These are phyloP conservation scores for Vombatus ursinus DNA, from an alignment of 2,113 vertebrate genomes.

Conservation along the genomic window DNA sequence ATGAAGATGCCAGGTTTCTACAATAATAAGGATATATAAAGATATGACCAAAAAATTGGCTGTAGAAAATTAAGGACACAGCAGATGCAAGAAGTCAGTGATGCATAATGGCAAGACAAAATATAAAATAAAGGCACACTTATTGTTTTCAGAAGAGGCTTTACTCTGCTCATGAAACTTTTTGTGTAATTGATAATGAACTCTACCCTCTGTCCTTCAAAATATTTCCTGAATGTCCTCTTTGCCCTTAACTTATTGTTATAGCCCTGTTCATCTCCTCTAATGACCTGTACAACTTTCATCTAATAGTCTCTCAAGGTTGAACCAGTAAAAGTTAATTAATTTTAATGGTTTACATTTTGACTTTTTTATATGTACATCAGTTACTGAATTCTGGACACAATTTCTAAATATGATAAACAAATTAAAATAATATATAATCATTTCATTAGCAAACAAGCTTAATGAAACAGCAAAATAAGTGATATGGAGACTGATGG, in stretches of 20 bases:
- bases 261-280: not conserved
- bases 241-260: not conserved
- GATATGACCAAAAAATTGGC: not conserved
- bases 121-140: not conserved
- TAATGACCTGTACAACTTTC: not conserved
- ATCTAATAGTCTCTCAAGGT: not conserved
- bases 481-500: not conserved
- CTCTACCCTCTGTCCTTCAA: not conserved
- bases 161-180: not conserved
- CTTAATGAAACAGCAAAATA: not conserved
- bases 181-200: not conserved
- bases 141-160: not conserved
- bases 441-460: too few species aligned
- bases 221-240: not conserved
- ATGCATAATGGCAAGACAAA: not conserved
- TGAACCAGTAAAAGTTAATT: not conserved
- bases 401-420: not conserved
- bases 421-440: not conserved
- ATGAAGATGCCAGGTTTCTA: too few species aligned
- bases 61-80: not conserved
- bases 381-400: not conserved
- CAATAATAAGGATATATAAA: too few species aligned
- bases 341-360: not conserved
- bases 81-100: not conserved
- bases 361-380: not conserved